These are phyloP conservation scores for Dasyprocta punctata DNA, from an alignment of 2,113 vertebrate genomes.

Conservation along the genomic window DNA sequence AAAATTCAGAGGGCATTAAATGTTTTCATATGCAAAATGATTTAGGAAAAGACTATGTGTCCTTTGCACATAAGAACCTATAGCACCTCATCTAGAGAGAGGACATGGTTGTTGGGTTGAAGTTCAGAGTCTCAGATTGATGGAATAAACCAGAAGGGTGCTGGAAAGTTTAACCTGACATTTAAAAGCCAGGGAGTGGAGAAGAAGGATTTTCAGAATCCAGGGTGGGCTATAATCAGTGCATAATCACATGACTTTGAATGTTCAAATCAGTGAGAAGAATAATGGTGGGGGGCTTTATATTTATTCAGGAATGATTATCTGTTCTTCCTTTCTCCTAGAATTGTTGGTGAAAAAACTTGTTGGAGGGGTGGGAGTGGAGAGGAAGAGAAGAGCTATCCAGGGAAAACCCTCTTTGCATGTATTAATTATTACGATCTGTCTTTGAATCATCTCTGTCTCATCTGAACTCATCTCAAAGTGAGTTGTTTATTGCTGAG, in stretches of 20 bases:
- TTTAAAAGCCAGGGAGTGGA: neutral
- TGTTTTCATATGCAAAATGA: constrained; percentile 64
- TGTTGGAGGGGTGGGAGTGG: neutral
- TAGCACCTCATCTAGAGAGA: neutral
- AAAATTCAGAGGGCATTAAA: constrained; percentile 86
- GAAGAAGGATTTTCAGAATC: neutral
- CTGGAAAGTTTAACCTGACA: neutral
- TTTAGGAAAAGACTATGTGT: constrained; percentile 57
- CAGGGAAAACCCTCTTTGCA: neutral
- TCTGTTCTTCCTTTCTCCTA: neutral
- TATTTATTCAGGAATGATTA: constrained; percentile 30
- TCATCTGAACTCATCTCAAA: neutral
- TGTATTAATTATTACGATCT: neutral
- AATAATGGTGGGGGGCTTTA: neutral
- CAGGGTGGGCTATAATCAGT: neutral
- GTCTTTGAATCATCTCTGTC: neutral
- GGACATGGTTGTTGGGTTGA: neutral
- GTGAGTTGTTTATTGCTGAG: neutral
- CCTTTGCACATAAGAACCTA: neutral
- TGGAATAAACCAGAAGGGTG: neutral
- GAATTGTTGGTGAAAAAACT: neutral
- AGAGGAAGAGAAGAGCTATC: too few relatives aligned
- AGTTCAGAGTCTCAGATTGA: neutral
- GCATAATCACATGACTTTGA: neutral
- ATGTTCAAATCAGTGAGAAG: neutral